A percentile compares a stretch with the other conserved stretches of the same genome.
Evolutionary conservation across 1,140 invertebrate genomes (phyloP).

Genomic region (Armadillidium nasatum): DNA sequence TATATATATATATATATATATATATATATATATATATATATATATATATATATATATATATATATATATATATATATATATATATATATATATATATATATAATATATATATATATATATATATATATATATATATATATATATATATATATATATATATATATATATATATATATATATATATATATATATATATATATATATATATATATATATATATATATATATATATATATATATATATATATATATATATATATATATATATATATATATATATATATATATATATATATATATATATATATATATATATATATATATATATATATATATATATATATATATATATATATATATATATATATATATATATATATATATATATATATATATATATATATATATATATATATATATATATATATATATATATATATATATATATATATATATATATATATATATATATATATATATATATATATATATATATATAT

Average conservation of each 20-base stretch:
- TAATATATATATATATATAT: background rate
- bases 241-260: slow-evolving; percentile 12
- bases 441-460: background rate
- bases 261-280: slow-evolving; percentile 6
- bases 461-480: background rate
- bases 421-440: background rate
- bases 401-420: slow-evolving; percentile 18
- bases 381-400: slow-evolving; percentile 19
- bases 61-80: background rate
- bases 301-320: background rate
- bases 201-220: slow-evolving; percentile 5
- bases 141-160: slow-evolving; percentile 19
- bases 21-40: background rate
- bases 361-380: background rate
- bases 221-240: slow-evolving; percentile 16
- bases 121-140: slow-evolving; percentile 19
- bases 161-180: slow-evolving; percentile 3
- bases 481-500: slow-evolving; percentile 9
- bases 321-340: background rate
- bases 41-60: slow-evolving; percentile 4
- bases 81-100: background rate
- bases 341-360: background rate
- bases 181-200: background rate
- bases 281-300: slow-evolving; percentile 8
- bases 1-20: slow-evolving; percentile 16